These are phyloP conservation scores for Trialeurodes vaporariorum DNA, from an alignment of 1,140 invertebrate genomes.

Conservation along the genomic window DNA sequence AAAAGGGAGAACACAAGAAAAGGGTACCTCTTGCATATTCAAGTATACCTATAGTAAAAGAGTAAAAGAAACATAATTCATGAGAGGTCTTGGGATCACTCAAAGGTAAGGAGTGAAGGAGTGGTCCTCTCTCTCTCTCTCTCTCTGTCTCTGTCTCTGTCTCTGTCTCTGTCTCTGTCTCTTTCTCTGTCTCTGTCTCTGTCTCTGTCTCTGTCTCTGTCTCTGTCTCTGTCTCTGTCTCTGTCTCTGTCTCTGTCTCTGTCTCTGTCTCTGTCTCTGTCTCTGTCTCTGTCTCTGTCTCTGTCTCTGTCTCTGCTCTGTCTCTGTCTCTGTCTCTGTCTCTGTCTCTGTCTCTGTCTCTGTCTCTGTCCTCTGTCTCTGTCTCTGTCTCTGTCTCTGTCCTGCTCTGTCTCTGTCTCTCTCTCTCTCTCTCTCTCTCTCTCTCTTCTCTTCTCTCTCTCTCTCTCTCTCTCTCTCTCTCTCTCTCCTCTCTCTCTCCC, in stretches of 20 bases:
- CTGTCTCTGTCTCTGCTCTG: too few relatives aligned
- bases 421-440: background rate
- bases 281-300: conserved; percentile 3
- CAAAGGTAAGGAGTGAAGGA: too few relatives aligned
- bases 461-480: background rate
- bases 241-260: conserved; percentile 4
- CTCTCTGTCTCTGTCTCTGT: background rate
- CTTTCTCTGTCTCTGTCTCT: background rate
- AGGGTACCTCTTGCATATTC: too few relatives aligned
- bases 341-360: background rate
- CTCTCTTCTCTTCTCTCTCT: background rate
- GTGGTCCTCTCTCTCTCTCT: background rate
- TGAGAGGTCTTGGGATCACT: too few relatives aligned
- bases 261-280: conserved; percentile 4
- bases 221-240: conserved; percentile 7
- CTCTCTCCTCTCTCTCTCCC: background rate
- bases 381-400: background rate
- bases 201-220: conserved; percentile 5
- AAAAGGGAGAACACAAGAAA: too few relatives aligned
- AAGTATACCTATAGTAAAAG: too few relatives aligned
- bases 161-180: background rate
- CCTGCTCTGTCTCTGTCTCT: background rate
- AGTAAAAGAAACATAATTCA: too few relatives aligned
- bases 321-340: background rate
- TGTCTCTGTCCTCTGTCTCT: too few relatives aligned